Evolutionary conservation across 2,113 vertebrate genomes (phyloP), one percentile per base, ranked within the genome.

Genomic region (Hystrix cristata): DNA sequence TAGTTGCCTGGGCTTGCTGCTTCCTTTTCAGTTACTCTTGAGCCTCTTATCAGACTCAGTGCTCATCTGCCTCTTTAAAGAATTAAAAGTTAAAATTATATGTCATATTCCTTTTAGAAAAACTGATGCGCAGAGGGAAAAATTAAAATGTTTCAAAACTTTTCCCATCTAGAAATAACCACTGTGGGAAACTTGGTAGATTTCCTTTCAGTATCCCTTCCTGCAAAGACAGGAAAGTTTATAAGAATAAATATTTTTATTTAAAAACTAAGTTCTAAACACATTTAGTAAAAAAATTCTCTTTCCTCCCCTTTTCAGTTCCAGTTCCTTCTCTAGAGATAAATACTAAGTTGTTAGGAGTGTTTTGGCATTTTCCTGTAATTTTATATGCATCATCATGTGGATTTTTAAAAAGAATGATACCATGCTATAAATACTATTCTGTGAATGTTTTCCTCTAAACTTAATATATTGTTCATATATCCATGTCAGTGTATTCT

Each of bases 251-350:
- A 18, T 27, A 87, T 38, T 91, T 67, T 91, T 72, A 72, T 71
- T 95, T 92, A 74, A 88, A 67, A 64, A 69, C 19, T 64, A 48
- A 82, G 71, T 92, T 72, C 64, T 95, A 87, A 74, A 57, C n/a
- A 72, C 14, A 82, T 57, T 64, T 81, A 53, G 10, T 69, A 51
- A 78, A 55, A 69, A 57, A 31, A 48, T 71, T 59, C 29, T 59
- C 59, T 92, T 87, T 92, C 23, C 43, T 79, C 46, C n/a, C 14
- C 62, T 55, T 46, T 72, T 80, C n/a, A 64, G 29, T 87, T 27
- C 7, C 11, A 57, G 10, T 81, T 38, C 64, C n/a, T 74, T 74
- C 38, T 87, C 57, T 92, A 65, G 64, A 25, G 21, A 23, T 85
- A 90, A 64, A 15, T 57, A 71, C 64, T 81, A 71, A 62, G 10